These are phyloP conservation scores for Ciconia maguari DNA, from an alignment of 2,113 vertebrate species.

Conservation along the genomic window DNA sequence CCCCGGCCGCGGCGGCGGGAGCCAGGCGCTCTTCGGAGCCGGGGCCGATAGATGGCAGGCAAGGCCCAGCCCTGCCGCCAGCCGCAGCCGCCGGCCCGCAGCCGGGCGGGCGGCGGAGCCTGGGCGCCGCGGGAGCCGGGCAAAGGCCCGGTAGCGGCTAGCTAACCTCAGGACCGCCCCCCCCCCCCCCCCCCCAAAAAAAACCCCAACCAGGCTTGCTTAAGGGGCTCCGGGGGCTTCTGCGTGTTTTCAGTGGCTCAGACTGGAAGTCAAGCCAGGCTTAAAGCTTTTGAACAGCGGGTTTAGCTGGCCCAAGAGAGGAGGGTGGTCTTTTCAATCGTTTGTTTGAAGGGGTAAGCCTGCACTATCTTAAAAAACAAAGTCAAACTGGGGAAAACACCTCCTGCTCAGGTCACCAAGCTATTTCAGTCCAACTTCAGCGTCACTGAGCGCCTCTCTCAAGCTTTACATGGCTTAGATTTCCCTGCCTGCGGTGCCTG, in stretches of 20 bases:
- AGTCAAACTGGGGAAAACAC: background rate
- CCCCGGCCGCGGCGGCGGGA: background rate
- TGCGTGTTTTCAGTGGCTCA: background rate
- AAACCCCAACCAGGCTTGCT: background rate
- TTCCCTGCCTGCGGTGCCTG: too few species aligned
- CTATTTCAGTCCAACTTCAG: background rate
- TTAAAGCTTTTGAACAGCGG: background rate
- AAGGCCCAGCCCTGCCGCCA: background rate
- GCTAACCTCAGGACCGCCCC: background rate
- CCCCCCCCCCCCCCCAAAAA: too few species aligned
- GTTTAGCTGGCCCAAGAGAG: background rate
- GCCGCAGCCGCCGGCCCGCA: accelerated
- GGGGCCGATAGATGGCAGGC: constrained; percentile 77
- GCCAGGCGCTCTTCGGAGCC: background rate
- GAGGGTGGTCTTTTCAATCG: accelerated
- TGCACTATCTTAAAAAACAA: background rate
- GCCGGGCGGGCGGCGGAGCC: background rate
- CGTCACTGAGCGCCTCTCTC: background rate
- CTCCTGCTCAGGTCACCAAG: background rate
- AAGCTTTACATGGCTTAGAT: background rate
- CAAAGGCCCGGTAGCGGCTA: accelerated
- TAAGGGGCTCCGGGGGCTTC: background rate
- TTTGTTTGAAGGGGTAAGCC: background rate
- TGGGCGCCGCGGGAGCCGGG: background rate
- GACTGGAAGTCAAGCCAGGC: background rate